phyloP scores from a whole-genome alignment of 2,113 vertebrate genomes.

The Dryoscopus gambensis region DNA sequence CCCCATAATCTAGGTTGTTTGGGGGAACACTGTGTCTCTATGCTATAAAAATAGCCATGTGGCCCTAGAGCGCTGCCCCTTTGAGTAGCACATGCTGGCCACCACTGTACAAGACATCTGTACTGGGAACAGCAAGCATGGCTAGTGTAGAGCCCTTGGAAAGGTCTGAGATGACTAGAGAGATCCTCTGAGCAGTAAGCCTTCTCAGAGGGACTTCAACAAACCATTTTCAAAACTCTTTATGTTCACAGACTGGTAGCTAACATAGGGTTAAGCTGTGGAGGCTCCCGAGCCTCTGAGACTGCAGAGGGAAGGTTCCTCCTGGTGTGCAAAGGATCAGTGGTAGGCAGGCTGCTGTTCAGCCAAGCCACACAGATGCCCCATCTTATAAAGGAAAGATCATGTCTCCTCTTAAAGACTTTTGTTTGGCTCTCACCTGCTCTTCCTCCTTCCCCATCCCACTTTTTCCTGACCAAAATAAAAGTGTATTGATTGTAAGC shows the following conservation, averaged over 20 bases:
- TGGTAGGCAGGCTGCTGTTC: background rate
- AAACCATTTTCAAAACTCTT: background rate
- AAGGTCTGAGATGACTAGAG: background rate
- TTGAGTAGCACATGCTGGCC: background rate
- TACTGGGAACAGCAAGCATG: background rate
- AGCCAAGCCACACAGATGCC: background rate
- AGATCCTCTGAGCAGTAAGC: background rate
- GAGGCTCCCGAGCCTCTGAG: background rate
- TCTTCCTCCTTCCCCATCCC: background rate
- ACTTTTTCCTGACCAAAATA: background rate
- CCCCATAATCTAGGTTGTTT: background rate
- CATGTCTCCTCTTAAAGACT: background rate
- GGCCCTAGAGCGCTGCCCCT: accelerated
- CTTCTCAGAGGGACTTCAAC: background rate
- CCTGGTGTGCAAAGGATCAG: background rate
- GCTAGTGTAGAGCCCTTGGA: background rate
- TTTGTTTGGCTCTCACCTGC: background rate
- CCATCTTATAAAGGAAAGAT: background rate
- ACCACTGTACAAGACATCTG: background rate
- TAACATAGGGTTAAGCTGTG: background rate
- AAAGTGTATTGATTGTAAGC: background rate
- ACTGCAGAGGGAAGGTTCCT: background rate
- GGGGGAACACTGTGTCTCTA: background rate
- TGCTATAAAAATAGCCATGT: background rate
- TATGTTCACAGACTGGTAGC: background rate